These are phyloP conservation scores for Cepaea hortensis DNA, from an alignment of 2,888 invertebrate species.

Conservation along the genomic window DNA sequence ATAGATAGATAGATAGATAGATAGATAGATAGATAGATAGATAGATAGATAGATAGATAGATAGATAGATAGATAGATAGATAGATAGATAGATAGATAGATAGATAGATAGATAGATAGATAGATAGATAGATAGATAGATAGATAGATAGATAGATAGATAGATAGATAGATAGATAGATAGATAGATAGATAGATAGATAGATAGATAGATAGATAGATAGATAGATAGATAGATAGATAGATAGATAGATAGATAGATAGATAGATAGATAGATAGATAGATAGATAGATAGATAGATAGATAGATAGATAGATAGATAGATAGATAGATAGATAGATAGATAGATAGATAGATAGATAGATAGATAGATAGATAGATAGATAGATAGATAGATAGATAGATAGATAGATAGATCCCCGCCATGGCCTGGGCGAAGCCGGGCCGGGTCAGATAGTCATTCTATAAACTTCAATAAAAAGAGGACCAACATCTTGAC, in stretches of 20 bases:
- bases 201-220: constrained; percentile 19
- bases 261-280: constrained; percentile 19
- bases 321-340: constrained; percentile 19
- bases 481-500: too few relatives aligned
- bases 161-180: constrained; percentile 19
- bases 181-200: constrained; percentile 16
- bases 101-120: constrained; percentile 6
- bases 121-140: constrained; percentile 5
- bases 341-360: constrained; percentile 19
- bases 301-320: constrained; percentile 19
- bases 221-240: constrained; percentile 19
- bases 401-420: constrained; percentile 14
- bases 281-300: constrained; percentile 14
- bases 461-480: too few relatives aligned
- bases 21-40: too few relatives aligned
- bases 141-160: constrained; percentile 3
- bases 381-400: constrained; percentile 19
- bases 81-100: background rate
- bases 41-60: too few relatives aligned
- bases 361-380: constrained; percentile 19
- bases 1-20: too few relatives aligned
- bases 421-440: too few relatives aligned
- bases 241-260: constrained; percentile 19
- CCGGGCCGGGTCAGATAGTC: too few relatives aligned
- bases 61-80: background rate